Evolutionary conservation across 2,888 invertebrate genomes (phyloP), one percentile per base, ranked within the genome.

Genomic region (Rhingia rostrata): DNA sequence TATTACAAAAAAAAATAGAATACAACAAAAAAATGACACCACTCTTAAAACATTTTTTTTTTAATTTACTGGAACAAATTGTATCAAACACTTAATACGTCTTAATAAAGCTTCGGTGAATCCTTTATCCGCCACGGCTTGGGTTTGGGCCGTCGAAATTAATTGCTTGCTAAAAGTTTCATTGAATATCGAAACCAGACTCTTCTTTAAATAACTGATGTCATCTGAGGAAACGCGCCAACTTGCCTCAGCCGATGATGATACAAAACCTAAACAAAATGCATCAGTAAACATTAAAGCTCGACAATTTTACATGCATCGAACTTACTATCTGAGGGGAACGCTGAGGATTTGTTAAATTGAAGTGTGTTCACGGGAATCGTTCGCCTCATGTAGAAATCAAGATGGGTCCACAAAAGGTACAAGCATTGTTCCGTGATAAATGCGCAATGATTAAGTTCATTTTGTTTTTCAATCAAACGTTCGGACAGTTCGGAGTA

Each of bases 161-260:
- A 97, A 92, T 87, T 95, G 95, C 77, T 95, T 94, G 67, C 95
- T 94, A 91, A 97, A 96, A 85, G 95, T 94, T 89, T 96, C 96
- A 88, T 95, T 96, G 90, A 97, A 95, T 14, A 95, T 93, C 0
- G 94, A 93, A 37, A 95, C 93, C 9, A 97, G 92, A 39, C 94
- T 94, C 89, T 95, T 95, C 88, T 95, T 95, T 67, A 96, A 91
- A 87, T 93, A 93, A 37, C 93, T 92, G 66, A 96, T 92, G 80
- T 95, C 95, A 86, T 94, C 93, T 4, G 93, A 92, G 0, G 93
- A 92, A 45, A 93, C 92, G 88, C 93, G 92, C 93, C 94, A 93
- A 86, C 92, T 92, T 7, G 92, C 92, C 87, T 93, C 93, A 32
- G 92, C 89, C 32, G 92, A 90, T 14, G 92, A 90, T 10, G 92